Percentiles rank a stretch among this genome's conserved stretches.
phyloP scores from a whole-genome alignment of 1,140 invertebrate species.

The Tetramorium alpestre region DNA sequence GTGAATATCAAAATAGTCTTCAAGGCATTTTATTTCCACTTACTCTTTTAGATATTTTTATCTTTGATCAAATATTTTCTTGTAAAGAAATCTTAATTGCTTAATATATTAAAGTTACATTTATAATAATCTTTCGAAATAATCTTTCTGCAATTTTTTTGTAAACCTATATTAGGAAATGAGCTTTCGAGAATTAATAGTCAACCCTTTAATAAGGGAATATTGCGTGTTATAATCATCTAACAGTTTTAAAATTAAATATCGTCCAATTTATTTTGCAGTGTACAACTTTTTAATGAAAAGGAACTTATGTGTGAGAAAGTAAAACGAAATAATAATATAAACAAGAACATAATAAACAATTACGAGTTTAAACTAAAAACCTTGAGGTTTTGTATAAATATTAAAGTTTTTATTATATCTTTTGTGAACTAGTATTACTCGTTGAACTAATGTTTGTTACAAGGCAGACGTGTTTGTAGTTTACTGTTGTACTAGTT shows the following conservation, averaged over 20 bases:
- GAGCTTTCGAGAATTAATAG: not conserved
- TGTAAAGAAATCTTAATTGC: not conserved
- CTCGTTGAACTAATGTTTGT: not conserved
- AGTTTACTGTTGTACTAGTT: not conserved
- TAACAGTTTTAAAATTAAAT: not conserved
- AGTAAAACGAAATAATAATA: not conserved
- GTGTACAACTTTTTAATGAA: not conserved
- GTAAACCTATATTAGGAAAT: not conserved
- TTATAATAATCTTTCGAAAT: not conserved
- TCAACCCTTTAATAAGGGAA: not conserved
- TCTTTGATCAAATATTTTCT: not conserved
- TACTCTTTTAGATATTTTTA: not conserved
- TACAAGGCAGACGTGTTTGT: not conserved
- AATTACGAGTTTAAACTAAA: not conserved
- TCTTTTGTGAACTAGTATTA: not conserved
- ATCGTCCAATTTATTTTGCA: not conserved
- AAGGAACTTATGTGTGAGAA: not conserved
- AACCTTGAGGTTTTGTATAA: not conserved
- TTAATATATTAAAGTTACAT: not conserved
- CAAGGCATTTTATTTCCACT: not conserved
- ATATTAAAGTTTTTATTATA: not conserved
- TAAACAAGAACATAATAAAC: not conserved
- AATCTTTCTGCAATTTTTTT: not conserved
- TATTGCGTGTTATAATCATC: not conserved
- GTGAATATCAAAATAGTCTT: not conserved